Evolutionary conservation across 2,888 invertebrate genomes (phyloP).

Genomic region (Amorpha juglandis): DNA sequence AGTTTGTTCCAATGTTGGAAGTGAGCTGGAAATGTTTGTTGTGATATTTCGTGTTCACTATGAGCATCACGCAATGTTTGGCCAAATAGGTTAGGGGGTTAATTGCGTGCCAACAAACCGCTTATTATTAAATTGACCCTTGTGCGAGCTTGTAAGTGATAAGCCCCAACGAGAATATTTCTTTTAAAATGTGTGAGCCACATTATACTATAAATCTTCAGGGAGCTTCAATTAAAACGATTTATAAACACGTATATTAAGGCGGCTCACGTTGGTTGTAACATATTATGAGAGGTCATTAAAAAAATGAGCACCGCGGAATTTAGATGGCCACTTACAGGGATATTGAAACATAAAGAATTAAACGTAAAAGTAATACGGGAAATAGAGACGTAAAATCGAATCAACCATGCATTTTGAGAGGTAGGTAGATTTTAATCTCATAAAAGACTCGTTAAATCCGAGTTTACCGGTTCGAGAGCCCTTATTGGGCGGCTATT

Average conservation of each 20-base stretch:
- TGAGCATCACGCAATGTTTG: slow-evolving; percentile 44
- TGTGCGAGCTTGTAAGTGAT: slow-evolving; percentile 25
- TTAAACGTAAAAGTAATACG: background rate
- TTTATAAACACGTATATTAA: background rate
- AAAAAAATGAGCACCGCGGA: slow-evolving; percentile 8
- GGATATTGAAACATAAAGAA: background rate
- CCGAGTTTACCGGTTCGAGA: too few relatives aligned
- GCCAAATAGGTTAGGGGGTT: slow-evolving; percentile 43
- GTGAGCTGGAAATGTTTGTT: slow-evolving; percentile 29
- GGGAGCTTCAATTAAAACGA: slow-evolving; percentile 25
- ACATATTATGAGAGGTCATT: slow-evolving; percentile 1
- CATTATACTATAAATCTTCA: slow-evolving; percentile 30
- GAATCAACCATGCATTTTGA: too few relatives aligned
- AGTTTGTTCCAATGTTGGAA: slow-evolving; percentile 33
- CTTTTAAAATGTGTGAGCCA: slow-evolving; percentile 5
- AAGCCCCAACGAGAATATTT: background rate
- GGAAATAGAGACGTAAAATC: too few relatives aligned
- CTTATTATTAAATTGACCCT: slow-evolving; percentile 52
- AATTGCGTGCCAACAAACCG: slow-evolving; percentile 54
- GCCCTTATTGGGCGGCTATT: too few relatives aligned
- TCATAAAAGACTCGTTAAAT: too few relatives aligned
- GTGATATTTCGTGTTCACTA: slow-evolving; percentile 40
- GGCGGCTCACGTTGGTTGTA: background rate
- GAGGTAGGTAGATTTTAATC: background rate
- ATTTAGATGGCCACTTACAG: background rate